Percentiles rank a stretch among this genome's conserved stretches.
Conservation (phyloP, 2,113 vertebrate species). For the Mugil cephalus region DNA sequence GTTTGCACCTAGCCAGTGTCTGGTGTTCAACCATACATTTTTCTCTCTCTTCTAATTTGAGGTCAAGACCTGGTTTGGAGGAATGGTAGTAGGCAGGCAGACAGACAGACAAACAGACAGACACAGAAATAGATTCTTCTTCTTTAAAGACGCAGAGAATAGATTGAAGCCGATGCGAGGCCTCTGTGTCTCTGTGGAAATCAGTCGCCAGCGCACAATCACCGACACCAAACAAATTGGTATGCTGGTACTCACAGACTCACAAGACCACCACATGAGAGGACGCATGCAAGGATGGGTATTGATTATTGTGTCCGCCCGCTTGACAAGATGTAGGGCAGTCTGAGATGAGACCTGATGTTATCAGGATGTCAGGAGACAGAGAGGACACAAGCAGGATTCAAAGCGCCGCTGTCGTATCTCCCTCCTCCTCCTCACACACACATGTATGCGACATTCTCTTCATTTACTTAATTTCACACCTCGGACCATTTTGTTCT, state of each 20-base stretch:
- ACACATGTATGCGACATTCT: conserved; percentile 9
- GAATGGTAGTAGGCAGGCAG: not conserved
- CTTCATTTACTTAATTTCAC: conserved; percentile 33
- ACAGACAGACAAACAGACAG: conserved; percentile 1
- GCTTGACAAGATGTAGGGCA: conserved; percentile 38
- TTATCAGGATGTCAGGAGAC: conserved; percentile 44
- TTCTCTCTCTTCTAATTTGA: not conserved
- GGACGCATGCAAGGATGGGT: conserved; percentile 19
- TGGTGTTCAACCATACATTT: not conserved
- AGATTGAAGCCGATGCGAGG: conserved; percentile 20
- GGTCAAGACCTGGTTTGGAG: conserved; percentile 17
- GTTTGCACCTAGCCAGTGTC: not conserved
- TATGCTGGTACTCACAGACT: conserved; percentile 18
- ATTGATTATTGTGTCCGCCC: conserved; percentile 54
- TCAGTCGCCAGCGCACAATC: conserved; percentile 18
- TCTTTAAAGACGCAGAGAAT: conserved; percentile 12
- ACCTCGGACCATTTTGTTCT: conserved; percentile 2
- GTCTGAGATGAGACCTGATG: conserved; percentile 42
- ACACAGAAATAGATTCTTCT: conserved; percentile 4
- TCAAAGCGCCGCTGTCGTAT: not conserved
- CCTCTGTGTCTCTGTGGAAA: conserved; percentile 33
- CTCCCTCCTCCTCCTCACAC: not conserved
- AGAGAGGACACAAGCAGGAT: conserved; percentile 48
- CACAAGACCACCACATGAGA: conserved; percentile 3
- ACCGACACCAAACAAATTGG: conserved; percentile 4